Base-by-base conservation (phyloP, 2,797 vertebrate genomes). In the Sphaeramia orbicularis region DNA sequence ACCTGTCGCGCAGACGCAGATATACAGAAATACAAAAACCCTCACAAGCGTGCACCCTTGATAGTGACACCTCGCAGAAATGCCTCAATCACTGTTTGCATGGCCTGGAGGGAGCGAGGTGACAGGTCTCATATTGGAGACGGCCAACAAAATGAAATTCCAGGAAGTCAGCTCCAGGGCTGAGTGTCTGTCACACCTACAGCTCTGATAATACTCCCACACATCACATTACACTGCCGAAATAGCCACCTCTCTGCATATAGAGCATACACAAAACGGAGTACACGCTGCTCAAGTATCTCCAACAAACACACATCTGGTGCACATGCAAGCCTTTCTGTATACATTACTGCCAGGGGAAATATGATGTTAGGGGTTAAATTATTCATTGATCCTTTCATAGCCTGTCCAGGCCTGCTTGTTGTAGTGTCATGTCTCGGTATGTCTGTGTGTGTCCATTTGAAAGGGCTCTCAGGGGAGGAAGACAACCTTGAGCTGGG, bases 71-170 rank as follows among this genome's bases (percentile, higher is more conserved):
- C 69, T 78, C 54, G n/a, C 78, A 72, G 83, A 92, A 94, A 93
- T 74, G 94, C 91, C 92, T 95, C 94, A 92, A 93, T 95, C 93
- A 85, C 71, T n/a, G 80, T 93, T 66, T 86, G 94, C 90, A 72
- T 91, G 93, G 91, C 82, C 92, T 92, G 91, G 89, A 93, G 86
- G 71, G 81, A 55, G 76, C 19, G 8, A 35, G 83, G 80, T 83
- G 89, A 90, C 91, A 91, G 83, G 59, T 85, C 86, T 90, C 87
- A 87, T 91, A 88, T 86, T 88, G 81, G 84, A 81, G 76, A 81
- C 52, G 63, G 74, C 65, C 63, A 44, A 65, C 70, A 78, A 89
- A 87, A 91, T 83, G 91, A 88, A 92, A 90, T 90, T 89, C 82
- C 82, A 70, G 72, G 70, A 86, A 86, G 82, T 78, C 72, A 74